These are phyloP conservation scores for Coecobrya sp. DNA, from an alignment of 2,888 invertebrate species.

Conservation along the genomic window DNA sequence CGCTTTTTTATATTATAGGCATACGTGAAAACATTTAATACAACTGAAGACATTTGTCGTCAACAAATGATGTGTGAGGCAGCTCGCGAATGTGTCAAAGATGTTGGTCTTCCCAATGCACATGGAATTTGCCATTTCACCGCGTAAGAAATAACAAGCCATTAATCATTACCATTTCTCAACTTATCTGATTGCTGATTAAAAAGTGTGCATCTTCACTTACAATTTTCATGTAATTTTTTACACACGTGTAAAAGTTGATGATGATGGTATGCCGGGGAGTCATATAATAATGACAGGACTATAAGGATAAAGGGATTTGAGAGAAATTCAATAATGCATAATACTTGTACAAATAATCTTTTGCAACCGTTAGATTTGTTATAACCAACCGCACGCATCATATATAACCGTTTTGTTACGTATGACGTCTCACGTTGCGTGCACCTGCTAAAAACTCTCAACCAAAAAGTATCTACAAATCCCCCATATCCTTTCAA, in stretches of 20 bases:
- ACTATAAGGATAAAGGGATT: background rate
- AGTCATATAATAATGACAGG: too few relatives aligned
- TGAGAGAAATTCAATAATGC: constrained; percentile 19
- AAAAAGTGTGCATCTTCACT: background rate
- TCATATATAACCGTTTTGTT: too few relatives aligned
- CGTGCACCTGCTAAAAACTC: too few relatives aligned
- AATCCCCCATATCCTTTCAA: too few relatives aligned
- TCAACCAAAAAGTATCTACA: too few relatives aligned
- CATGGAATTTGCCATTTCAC: constrained; percentile 97
- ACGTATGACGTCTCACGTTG: too few relatives aligned
- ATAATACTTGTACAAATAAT: background rate
- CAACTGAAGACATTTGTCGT: constrained; percentile 94
- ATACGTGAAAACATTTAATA: constrained; percentile 93
- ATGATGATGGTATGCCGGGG: background rate
- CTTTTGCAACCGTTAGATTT: too few relatives aligned
- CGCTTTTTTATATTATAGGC: constrained; percentile 88
- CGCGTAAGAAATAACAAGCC: constrained; percentile 91
- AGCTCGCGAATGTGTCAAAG: constrained; percentile 94
- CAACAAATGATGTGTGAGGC: constrained; percentile 96
- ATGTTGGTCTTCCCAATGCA: constrained; percentile 90
- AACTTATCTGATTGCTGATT: background rate
- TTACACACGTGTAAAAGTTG: background rate
- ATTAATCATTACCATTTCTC: background rate
- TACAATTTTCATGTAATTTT: background rate
- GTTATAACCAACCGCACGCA: too few relatives aligned